A percentile compares a stretch with the other conserved stretches of the same genome.
phyloP scores from a whole-genome alignment of 92 coral and sea anemone genomes.

The Heliopora coerulea region DNA sequence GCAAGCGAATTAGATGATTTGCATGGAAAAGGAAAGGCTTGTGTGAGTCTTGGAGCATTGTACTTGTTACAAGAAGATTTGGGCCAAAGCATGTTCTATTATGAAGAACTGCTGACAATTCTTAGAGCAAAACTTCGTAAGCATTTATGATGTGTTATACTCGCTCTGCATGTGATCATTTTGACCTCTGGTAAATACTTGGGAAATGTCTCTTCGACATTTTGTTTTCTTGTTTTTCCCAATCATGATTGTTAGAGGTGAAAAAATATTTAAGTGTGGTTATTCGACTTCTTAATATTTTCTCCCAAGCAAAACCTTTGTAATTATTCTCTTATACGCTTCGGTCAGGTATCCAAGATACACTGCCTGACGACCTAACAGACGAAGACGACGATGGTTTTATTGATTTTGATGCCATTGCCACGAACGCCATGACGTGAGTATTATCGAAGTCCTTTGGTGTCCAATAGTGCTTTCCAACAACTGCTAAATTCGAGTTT shows the following conservation, averaged over 20 bases:
- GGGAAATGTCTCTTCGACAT: too few species aligned
- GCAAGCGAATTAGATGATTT: constrained; percentile 69
- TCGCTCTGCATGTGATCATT: too few species aligned
- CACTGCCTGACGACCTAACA: constrained; percentile 74
- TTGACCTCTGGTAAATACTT: too few species aligned
- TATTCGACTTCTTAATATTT: too few species aligned
- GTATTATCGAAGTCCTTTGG: too few species aligned
- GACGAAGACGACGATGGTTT: constrained; percentile 70
- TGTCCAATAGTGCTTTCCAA: too few species aligned
- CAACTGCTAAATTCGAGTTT: too few species aligned
- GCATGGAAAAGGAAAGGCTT: constrained; percentile 78
- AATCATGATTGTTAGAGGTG: too few species aligned
- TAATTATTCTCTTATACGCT: too few species aligned
- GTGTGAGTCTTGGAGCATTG: constrained; percentile 77
- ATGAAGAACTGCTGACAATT: constrained; percentile 82
- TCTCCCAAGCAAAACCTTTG: too few species aligned
- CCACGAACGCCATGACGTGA: constrained; percentile 62
- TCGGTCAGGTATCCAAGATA: constrained; percentile 68
- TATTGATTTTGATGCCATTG: constrained; percentile 68
- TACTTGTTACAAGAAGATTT: constrained; percentile 64
- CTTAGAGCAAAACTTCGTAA: constrained; percentile 87
- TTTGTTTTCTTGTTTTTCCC: too few species aligned
- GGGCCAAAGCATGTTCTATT: constrained; percentile 68
- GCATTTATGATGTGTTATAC: constrained; percentile 28
- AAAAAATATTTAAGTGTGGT: too few species aligned